These are phyloP conservation scores for Crypturellus undulatus DNA, from an alignment of 2,113 vertebrate species.

Conservation along the genomic window DNA sequence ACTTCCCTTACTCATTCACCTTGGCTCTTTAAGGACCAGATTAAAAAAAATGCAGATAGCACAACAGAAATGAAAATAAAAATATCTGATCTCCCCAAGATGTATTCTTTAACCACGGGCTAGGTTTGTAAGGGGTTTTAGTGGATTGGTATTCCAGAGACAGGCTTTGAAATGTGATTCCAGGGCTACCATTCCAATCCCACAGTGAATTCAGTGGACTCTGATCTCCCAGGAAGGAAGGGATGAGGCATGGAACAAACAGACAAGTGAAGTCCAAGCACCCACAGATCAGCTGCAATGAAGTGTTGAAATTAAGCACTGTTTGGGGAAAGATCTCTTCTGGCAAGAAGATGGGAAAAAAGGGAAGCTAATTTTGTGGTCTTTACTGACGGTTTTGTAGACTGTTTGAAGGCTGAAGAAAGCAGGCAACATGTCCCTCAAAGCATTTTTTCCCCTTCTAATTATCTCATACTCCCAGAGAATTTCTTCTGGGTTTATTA, in stretches of 20 bases:
- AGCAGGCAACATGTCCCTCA: not conserved
- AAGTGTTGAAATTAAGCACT: not conserved
- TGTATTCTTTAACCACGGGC: not conserved
- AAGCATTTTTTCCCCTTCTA: not conserved
- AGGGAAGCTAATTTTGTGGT: not conserved
- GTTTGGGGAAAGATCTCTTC: not conserved
- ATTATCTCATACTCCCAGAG: not conserved
- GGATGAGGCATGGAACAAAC: not conserved
- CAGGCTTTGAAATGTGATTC: not conserved
- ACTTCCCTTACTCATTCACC: not conserved
- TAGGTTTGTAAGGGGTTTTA: constrained; percentile 9
- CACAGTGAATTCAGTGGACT: not conserved
- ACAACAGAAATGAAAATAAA: constrained; percentile 11
- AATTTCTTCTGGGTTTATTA: not conserved
- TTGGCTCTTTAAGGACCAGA: not conserved
- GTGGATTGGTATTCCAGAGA: not conserved
- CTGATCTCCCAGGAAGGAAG: not conserved
- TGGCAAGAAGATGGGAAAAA: not conserved
- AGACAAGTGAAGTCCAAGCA: not conserved
- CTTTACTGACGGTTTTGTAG: not conserved
- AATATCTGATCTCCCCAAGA: not conserved
- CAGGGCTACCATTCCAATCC: not conserved
- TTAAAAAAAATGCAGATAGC: not conserved
- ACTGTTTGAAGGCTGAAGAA: not conserved
- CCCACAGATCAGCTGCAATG: not conserved